Conservation (phyloP, 23 tunicate genomes). For the Styela plicata region DNA sequence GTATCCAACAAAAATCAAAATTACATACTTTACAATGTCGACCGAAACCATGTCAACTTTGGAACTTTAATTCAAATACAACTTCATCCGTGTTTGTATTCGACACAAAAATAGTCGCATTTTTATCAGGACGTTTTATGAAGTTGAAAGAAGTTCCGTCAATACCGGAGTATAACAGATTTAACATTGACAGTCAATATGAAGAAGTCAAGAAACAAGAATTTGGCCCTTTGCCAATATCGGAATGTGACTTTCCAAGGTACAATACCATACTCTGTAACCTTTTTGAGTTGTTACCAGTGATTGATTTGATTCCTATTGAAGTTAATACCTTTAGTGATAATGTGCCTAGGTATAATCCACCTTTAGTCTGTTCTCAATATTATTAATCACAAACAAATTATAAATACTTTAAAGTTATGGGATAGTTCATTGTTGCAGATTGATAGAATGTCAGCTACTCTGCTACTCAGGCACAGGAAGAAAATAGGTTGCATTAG, state of each 20-base stretch:
- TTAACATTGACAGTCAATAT: conserved; percentile 23
- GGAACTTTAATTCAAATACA: not conserved
- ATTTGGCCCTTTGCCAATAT: conserved; percentile 55
- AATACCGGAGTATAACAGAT: not conserved
- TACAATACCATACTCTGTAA: too few species aligned
- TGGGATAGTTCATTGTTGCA: too few species aligned
- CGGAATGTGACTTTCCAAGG: conserved; percentile 22
- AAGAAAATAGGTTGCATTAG: too few species aligned
- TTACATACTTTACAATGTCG: not conserved
- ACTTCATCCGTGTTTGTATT: not conserved
- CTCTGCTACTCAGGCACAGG: too few species aligned
- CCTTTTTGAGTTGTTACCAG: too few species aligned
- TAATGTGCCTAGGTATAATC: too few species aligned
- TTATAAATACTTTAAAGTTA: too few species aligned
- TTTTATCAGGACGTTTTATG: conserved; percentile 6
- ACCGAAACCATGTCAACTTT: not conserved
- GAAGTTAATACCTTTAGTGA: too few species aligned
- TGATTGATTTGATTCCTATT: too few species aligned
- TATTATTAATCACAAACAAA: too few species aligned
- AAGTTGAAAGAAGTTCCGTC: not conserved
- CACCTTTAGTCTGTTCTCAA: too few species aligned
- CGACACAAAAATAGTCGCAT: not conserved
- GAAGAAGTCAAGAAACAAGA: conserved; percentile 42
- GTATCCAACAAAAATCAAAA: not conserved
- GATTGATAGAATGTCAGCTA: too few species aligned